Percentiles rank a stretch among this genome's conserved stretches.
Conservation (phyloP, 2,113 vertebrate genomes). For the Sardina pilchardus region DNA sequence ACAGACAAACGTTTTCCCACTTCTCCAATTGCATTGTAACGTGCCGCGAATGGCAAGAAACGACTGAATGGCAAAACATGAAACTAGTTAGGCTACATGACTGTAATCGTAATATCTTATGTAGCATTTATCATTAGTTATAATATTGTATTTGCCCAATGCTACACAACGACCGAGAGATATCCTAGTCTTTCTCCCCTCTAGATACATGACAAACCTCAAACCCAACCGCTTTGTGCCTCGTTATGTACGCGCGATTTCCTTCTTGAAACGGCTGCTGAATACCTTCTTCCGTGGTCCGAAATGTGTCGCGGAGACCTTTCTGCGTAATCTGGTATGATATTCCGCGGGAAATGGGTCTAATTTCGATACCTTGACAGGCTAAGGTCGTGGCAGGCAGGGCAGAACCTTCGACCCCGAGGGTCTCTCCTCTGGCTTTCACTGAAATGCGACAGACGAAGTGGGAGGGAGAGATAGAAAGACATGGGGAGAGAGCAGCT, state of each 20-base stretch:
- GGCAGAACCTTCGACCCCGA: conserved; percentile 82
- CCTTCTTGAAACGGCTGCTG: conserved; percentile 59
- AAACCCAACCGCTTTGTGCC: conserved; percentile 79
- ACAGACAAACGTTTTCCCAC: background rate
- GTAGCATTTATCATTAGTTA: background rate
- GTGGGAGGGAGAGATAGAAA: conserved; percentile 52
- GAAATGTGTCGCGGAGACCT: conserved; percentile 57
- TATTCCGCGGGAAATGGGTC: conserved; percentile 6
- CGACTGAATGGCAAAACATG: background rate
- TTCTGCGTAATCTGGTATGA: background rate
- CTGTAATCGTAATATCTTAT: conserved; percentile 40
- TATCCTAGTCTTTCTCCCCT: conserved; percentile 51
- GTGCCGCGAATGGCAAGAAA: background rate
- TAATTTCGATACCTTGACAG: conserved; percentile 28
- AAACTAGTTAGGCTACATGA: conserved; percentile 18
- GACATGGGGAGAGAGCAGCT: conserved; percentile 43
- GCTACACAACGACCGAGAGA: background rate
- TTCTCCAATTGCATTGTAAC: conserved; percentile 12
- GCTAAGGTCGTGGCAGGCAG: conserved; percentile 67
- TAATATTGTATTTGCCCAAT: background rate
- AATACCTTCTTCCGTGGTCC: conserved; percentile 71
- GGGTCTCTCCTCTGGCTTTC: conserved; percentile 63
- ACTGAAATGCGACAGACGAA: conserved; percentile 57
- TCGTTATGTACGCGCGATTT: conserved; percentile 62
- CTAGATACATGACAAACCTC: conserved; percentile 71